Percentiles rank a stretch among this genome's conserved stretches.
phyloP scores from a whole-genome alignment of 2,797 vertebrate species.

The Buceros bicornis region DNA sequence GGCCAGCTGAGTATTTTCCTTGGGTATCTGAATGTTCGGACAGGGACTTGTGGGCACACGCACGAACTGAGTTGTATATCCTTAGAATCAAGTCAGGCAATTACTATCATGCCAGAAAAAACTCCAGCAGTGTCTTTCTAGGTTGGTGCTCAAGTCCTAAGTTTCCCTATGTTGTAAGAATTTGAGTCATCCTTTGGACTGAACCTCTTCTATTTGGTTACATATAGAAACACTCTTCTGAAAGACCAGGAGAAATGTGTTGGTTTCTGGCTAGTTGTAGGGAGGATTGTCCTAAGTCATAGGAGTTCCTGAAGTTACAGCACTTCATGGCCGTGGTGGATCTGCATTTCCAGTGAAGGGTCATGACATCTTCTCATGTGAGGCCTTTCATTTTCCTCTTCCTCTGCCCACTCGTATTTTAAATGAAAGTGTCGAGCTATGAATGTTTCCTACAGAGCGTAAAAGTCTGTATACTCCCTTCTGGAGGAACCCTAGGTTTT shows the following conservation, averaged over 20 bases:
- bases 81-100: not conserved
- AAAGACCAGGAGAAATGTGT: not conserved
- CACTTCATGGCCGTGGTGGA: not conserved
- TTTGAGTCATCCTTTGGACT: not conserved
- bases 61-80: not conserved
- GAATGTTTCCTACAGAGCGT: not conserved
- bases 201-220: not conserved
- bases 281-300: not conserved
- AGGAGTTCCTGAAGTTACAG: not conserved
- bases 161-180: not conserved
- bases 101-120: not conserved
- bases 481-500: not conserved
- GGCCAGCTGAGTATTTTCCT: not conserved
- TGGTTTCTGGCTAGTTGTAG: not conserved
- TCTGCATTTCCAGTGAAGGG: not conserved
- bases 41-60: not conserved
- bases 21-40: not conserved
- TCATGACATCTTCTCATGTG: not conserved
- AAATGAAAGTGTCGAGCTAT: not conserved
- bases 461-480: not conserved
- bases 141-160: not conserved
- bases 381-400: not conserved
- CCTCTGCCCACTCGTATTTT: not conserved
- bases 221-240: not conserved
- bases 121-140: not conserved